Evolutionary conservation across 2,888 invertebrate species (phyloP).

Genomic region (Oxytorus armatus): DNA sequence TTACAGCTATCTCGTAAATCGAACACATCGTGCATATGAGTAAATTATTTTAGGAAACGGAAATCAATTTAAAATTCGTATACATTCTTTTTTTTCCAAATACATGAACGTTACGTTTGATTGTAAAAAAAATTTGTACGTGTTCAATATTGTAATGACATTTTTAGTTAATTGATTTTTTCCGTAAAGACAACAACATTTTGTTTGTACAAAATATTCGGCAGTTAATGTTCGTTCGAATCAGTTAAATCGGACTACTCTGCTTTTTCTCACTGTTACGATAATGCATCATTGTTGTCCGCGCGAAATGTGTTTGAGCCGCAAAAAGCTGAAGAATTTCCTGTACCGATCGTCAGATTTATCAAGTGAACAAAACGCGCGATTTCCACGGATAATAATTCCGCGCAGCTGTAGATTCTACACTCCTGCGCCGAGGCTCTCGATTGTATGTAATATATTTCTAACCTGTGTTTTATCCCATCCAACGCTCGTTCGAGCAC

Average conservation of each 20-base stretch:
- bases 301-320: slow-evolving; percentile 43
- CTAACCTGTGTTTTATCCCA: slow-evolving; percentile 53
- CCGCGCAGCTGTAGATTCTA: slow-evolving; percentile 2
- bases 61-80: background rate
- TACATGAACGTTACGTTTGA: background rate
- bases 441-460: slow-evolving; percentile 35
- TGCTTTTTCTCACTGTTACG: no score
- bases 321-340: slow-evolving; percentile 49
- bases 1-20: slow-evolving; percentile 26
- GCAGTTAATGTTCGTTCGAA: no score
- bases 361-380: slow-evolving; percentile 36
- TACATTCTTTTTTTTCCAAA: background rate
- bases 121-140: no score
- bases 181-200: no score
- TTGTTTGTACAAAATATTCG: no score
- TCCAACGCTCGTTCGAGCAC: slow-evolving; percentile 24
- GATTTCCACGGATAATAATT: slow-evolving; percentile 56
- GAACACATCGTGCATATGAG: no score
- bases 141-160: no score
- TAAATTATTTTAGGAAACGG: no score
- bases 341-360: slow-evolving; percentile 16
- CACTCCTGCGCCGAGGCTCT: slow-evolving; percentile 26
- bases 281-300: slow-evolving; percentile 30
- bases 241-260: no score
- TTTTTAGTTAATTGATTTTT: no score